These are phyloP conservation scores for Clarias gariepinus DNA, from an alignment of 2,113 vertebrate species.

Conservation along the genomic window DNA sequence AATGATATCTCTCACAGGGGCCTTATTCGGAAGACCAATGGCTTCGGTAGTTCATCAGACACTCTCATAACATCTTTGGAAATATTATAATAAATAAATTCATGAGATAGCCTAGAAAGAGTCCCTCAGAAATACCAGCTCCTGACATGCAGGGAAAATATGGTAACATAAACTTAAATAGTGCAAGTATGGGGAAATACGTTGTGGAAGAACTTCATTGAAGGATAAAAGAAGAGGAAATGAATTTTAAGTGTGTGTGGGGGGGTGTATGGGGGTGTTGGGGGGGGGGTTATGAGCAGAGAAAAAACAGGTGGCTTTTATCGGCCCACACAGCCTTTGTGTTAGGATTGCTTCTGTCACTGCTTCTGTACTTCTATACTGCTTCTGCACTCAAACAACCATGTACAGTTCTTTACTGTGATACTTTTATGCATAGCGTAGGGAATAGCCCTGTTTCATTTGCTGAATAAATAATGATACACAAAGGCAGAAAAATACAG, in stretches of 20 bases:
- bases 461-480: slow-evolving; percentile 33
- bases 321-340: slow-evolving; percentile 45
- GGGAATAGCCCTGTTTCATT: slow-evolving; percentile 47
- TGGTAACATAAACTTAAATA: slow-evolving; percentile 38
- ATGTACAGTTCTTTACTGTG: slow-evolving; percentile 42
- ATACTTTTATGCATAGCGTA: slow-evolving; percentile 23
- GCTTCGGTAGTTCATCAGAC: slow-evolving; percentile 20
- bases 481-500: slow-evolving; percentile 26
- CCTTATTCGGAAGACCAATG: slow-evolving; percentile 12
- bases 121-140: slow-evolving; percentile 37
- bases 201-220: slow-evolving; percentile 21
- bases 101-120: slow-evolving; percentile 30
- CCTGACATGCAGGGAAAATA: slow-evolving; percentile 29
- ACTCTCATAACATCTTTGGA: slow-evolving; percentile 23
- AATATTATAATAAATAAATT: slow-evolving; percentile 41
- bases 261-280: too few relatives aligned
- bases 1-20: slow-evolving; percentile 21
- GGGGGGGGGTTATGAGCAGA: background rate
- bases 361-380: slow-evolving; percentile 22
- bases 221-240: slow-evolving; percentile 45
- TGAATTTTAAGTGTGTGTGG: slow-evolving; percentile 41
- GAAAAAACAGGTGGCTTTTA: slow-evolving; percentile 54
- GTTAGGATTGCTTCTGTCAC: slow-evolving; percentile 27
- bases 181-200: slow-evolving; percentile 17
- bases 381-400: slow-evolving; percentile 46